Evolutionary conservation across 2,113 vertebrate species (phyloP), one percentile per base, ranked within the genome.

Genomic region (Burhinus bistriatus): DNA sequence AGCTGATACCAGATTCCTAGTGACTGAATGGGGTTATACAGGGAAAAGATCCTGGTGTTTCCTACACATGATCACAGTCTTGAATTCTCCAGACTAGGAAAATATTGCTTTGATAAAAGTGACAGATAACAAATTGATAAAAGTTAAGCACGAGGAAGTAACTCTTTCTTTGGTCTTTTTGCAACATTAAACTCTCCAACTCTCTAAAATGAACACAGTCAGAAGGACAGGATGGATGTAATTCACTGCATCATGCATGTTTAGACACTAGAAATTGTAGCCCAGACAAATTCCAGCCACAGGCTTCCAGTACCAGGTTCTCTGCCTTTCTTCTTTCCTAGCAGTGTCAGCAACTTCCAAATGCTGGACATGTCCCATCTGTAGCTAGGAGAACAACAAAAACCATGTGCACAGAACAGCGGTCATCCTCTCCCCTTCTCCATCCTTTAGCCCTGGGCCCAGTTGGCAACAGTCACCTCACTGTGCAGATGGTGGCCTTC

Each of bases 401-500:
- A 94, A 13, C 87, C 77, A 80, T 58, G 45, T 27, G 88, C 42
- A 45, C 29, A 76, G 72, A 91, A 87, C 59, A 73, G 29, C 49
- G 80, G 95, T 65, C 72, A 79, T 86, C 71, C 52, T 81, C 49
- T 93, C 32, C 64, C n/a, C 52, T 91, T 62, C 87, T 76, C 45
- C 73, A 81, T 89, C 64, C 44, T 92, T 49, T 34, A 95, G 92
- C 77, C 95, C 88, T 75, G 91, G 87, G 78, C 59, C 42, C 76
- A 89, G 8, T n/a, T 98, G 98, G 98, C 97, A 97, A 55, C 76
- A 81, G 45, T 29, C 23, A 19, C 40, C 49, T 89, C 71, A 54
- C 40, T 75, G 96, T 95, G 97, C 98, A 98, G 98, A 98, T 97
- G 98, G 98, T 97, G 71, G 64, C 81, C 95, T 97, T 96, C 96